phyloP scores from a whole-genome alignment of 2,113 vertebrate species.

The Pycnonotus jocosus region DNA sequence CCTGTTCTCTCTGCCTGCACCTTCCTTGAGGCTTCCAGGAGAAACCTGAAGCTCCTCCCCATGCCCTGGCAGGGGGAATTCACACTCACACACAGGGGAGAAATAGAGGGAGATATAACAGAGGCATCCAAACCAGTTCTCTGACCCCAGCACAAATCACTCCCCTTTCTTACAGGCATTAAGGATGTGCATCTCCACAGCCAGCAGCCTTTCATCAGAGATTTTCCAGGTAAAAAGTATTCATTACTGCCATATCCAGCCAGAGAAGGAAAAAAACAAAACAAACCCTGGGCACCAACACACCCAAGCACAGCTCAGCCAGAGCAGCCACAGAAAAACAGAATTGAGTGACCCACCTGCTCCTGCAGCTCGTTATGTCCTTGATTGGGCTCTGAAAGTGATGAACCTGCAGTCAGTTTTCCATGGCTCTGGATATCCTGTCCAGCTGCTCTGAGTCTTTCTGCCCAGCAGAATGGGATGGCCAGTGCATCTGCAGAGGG shows the following conservation, averaged over 20 bases:
- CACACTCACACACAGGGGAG: background rate
- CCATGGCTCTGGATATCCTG: background rate
- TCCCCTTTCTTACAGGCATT: background rate
- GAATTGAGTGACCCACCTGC: background rate
- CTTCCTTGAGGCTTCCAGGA: background rate
- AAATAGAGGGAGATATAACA: background rate
- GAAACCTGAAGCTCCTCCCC: background rate
- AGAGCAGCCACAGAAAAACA: background rate
- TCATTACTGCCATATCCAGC: background rate
- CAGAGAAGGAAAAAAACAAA: background rate
- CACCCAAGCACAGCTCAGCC: background rate
- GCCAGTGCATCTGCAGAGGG: background rate
- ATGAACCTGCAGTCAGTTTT: background rate
- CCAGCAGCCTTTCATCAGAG: background rate
- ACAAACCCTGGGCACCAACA: rapidly evolving
- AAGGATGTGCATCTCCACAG: background rate
- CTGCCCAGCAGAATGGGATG: background rate
- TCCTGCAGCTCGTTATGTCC: background rate
- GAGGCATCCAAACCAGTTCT: background rate
- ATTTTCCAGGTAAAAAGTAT: background rate
- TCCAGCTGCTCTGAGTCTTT: background rate
- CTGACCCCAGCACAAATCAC: background rate
- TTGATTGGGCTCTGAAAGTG: background rate
- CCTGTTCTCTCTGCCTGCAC: background rate
- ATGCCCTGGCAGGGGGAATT: background rate